phyloP scores from a whole-genome alignment of 2,888 invertebrate genomes.

The Subacronicta megacephala region DNA sequence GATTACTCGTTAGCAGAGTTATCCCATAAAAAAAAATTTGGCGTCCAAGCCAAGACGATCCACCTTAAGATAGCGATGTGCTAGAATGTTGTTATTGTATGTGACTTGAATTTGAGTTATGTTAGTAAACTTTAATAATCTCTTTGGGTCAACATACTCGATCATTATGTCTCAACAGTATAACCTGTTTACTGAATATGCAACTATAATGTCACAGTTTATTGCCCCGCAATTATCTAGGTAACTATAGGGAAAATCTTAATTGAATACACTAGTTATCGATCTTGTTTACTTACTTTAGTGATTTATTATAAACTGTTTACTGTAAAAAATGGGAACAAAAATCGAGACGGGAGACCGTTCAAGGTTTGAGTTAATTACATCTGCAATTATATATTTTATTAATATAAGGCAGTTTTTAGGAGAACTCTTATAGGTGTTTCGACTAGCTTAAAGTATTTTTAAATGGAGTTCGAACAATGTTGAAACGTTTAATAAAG shows the following conservation, averaged over 20 bases:
- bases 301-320: conserved; percentile 11
- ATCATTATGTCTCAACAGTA: not conserved
- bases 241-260: conserved; percentile 22
- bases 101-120: not conserved
- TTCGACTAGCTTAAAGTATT: too few species aligned
- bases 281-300: conserved; percentile 9
- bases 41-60: too few species aligned
- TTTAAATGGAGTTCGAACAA: too few species aligned
- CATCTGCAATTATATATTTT: too few species aligned
- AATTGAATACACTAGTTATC: conserved; percentile 5
- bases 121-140: not conserved
- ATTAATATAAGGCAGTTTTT: too few species aligned
- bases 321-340: too few species aligned
- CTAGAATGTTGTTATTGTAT: not conserved
- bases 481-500: too few species aligned
- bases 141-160: conserved; percentile 10
- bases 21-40: too few species aligned
- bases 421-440: too few species aligned
- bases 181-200: conserved; percentile 7
- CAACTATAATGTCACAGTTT: conserved; percentile 27
- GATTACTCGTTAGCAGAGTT: too few species aligned
- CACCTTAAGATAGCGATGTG: not conserved
- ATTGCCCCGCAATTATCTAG: conserved; percentile 34
- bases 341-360: too few species aligned
- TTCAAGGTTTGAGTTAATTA: too few species aligned